Evolutionary conservation across 2,113 vertebrate genomes (phyloP).

Genomic region (Tonatia bakeri): DNA sequence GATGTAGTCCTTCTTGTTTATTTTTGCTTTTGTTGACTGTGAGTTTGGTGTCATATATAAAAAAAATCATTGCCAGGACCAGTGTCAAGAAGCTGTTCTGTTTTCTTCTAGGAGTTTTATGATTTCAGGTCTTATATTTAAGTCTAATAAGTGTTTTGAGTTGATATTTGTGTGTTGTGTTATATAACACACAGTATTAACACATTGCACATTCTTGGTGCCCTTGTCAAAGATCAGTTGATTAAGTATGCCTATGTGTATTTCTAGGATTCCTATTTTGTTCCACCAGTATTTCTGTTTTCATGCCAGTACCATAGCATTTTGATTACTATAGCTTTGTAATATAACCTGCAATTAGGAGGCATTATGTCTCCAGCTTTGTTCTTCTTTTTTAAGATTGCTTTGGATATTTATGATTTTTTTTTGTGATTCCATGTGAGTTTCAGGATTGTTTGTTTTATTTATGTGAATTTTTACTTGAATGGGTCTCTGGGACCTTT

Average conservation of each 20-base stretch:
- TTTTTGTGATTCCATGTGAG: not conserved
- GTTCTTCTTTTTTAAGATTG: not conserved
- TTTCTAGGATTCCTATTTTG: not conserved
- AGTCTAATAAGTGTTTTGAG: not conserved
- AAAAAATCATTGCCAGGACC: too few relatives aligned
- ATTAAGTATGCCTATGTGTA: not conserved
- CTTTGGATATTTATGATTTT: not conserved
- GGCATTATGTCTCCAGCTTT: not conserved
- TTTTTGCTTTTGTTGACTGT: too few relatives aligned
- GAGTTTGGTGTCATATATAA: too few relatives aligned
- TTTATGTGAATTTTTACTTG: not conserved
- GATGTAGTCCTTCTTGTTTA: too few relatives aligned
- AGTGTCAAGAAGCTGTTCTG: too few relatives aligned
- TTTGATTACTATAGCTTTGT: not conserved
- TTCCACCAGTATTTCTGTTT: not conserved
- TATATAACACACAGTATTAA: not conserved
- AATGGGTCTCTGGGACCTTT: too few relatives aligned
- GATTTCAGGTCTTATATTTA: not conserved
- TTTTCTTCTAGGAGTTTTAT: too few relatives aligned
- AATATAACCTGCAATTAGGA: not conserved
- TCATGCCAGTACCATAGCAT: not conserved
- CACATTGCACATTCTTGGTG: not conserved
- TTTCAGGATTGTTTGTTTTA: not conserved
- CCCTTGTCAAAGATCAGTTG: not conserved
- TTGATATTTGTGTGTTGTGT: not conserved